Conservation (phyloP, 2,113 vertebrate genomes). For the Tachuris rubrigastra region DNA sequence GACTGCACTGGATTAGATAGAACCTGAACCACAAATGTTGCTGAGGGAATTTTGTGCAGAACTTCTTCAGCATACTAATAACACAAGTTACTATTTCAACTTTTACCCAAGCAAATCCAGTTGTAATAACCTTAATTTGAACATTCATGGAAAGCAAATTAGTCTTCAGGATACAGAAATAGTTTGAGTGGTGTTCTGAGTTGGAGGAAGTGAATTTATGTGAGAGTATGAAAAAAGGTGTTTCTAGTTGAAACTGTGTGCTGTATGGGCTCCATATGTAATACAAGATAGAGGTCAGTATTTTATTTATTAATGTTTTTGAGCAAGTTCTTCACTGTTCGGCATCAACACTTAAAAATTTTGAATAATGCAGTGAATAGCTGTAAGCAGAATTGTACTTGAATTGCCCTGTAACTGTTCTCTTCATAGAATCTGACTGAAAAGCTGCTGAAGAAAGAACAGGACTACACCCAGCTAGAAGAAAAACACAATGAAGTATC, state of each 20-base stretch:
- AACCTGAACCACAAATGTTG: neutral
- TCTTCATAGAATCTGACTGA: conserved; percentile 81
- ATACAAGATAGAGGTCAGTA: neutral
- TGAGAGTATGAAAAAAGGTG: neutral
- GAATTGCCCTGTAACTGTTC: conserved; percentile 13
- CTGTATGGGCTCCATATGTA: neutral
- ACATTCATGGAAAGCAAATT: neutral
- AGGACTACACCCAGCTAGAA: conserved; percentile 82
- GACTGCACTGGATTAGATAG: neutral
- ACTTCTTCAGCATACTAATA: neutral
- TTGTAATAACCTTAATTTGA: neutral
- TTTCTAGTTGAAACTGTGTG: neutral
- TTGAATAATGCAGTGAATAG: neutral
- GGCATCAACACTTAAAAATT: neutral
- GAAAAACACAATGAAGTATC: conserved; percentile 81
- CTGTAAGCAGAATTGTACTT: neutral
- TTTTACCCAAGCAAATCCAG: neutral
- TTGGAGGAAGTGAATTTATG: neutral
- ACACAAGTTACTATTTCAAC: neutral
- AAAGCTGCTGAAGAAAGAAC: conserved; percentile 83
- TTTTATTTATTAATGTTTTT: neutral
- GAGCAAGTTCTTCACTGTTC: neutral
- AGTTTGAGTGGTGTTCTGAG: neutral
- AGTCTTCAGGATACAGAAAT: neutral
- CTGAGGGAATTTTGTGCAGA: neutral